Evolutionary conservation across 2,888 invertebrate species (phyloP), one percentile per base, ranked within the genome.

Genomic region (Chrysina gloriosa): DNA sequence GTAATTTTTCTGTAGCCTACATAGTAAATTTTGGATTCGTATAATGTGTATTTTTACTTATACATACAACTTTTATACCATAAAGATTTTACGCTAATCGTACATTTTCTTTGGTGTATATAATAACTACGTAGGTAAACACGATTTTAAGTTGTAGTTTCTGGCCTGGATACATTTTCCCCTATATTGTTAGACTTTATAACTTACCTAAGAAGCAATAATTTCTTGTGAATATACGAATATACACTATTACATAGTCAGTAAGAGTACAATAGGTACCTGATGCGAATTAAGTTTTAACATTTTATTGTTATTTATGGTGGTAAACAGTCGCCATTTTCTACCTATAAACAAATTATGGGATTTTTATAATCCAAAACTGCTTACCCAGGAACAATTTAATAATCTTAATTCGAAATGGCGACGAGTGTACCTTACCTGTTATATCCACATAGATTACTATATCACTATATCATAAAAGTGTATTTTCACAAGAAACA

Each of bases 1-100:
- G 58, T 61, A 45, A 61, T 61, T 42, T 58, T 52, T 61, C 45
- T 14, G 29, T 61, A 61, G 58, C 58, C 58, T 61, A 61, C 58
- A 42, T 7, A 29, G 21, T 9, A 45, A 19, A 16, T 16, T 16
- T 45, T 61, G 58, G 45, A 61, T 61, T 61, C 45, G 25, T n/a
- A 50, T 23, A 23, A 39, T 39, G 11, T 58, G 34, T 58, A 34
- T 31, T 50, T 50, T 21, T 50, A 50, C 25, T 5, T 50, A 5
- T 36, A 11, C 25, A 63, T 47, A 48, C 36, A 34, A 31, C 48
- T 63, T 63, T 63, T 54, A 52, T 52, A 56, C n/a, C n/a, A n/a
- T 31, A 54, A 7, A 11, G 27, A 7, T 9, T 39, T 34, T 47
- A 39, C n/a, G 39, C 58, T 39, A 47, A 25, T 50, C 9, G 16